Evolutionary conservation across 1,140 invertebrate species (phyloP), one percentile per base, ranked within the genome.

Genomic region (Coptotermes formosanus): DNA sequence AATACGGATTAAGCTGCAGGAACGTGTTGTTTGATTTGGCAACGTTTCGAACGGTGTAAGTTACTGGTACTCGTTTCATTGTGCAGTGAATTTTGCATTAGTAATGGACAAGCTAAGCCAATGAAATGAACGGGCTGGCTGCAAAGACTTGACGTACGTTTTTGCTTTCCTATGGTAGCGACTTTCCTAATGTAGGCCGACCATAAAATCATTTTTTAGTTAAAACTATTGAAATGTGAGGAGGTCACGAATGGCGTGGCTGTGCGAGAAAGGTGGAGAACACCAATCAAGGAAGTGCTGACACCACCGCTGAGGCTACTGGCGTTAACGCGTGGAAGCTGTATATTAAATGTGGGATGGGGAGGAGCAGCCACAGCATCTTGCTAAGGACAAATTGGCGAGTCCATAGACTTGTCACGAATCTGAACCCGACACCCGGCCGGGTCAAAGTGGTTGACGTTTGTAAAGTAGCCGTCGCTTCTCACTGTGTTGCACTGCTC

Each of bases 361-460:
- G n/a, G 64, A 30, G 64, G 2, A 11, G 64, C n/a, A 75, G 64
- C 64, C 14, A 30, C 64, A 30, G 7, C 64, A 14, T n/a, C 64
- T 75, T 75, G n/a, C n/a, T 30, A 75, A 14, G n/a, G 64, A 75
- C 64, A 75, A 75, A 75, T 75, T 75, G 64, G 64, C 64, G 64
- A 75, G 64, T 75, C 64, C 64, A n/a, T 75, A 75, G n/a, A 75
- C 64, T 12, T 75, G 64, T 75, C 64, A 75, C 64, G 64, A 75
- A 75, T 75, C 64, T 75, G 64, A 75, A 75, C 64, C 30, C 64
- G 64, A 75, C 64, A 75, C 64, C 64, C 64, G 25, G 25, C 7
- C 64, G 14, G 64, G 64, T 75, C 25, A 75, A 75, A 75, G n/a
- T 30, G 30, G 19, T 75, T 75, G 64, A 75, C 9, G 64, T 75